phyloP scores from a whole-genome alignment of 2,797 vertebrate genomes.

The Mus caroli region DNA sequence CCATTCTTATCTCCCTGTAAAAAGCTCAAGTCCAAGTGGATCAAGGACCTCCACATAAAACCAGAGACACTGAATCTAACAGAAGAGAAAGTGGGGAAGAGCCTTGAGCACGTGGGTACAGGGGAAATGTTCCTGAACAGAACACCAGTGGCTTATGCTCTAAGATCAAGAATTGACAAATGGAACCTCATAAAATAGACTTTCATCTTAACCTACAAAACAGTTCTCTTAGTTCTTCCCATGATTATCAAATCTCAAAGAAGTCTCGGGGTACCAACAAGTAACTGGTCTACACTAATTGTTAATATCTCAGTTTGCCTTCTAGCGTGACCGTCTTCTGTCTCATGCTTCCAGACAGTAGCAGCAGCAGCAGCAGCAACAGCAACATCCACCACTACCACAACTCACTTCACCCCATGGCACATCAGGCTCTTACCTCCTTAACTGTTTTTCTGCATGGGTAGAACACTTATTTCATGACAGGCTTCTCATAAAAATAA shows the following conservation, averaged over 20 bases:
- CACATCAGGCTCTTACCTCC: neutral
- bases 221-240: neutral
- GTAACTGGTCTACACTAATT: neutral
- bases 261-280: neutral
- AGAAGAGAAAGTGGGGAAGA: too few relatives aligned
- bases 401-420: neutral
- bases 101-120: too few relatives aligned
- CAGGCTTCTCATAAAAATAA: neutral
- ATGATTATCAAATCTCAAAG: neutral
- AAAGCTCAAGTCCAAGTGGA: too few relatives aligned
- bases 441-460: neutral
- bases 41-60: too few relatives aligned
- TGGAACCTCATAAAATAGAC: too few relatives aligned
- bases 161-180: too few relatives aligned
- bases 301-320: neutral
- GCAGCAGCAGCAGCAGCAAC: neutral
- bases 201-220: neutral
- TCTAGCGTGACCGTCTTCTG: neutral
- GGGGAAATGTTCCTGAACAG: too few relatives aligned
- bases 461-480: neutral
- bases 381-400: neutral
- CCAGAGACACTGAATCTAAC: too few relatives aligned
- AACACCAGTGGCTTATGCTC: too few relatives aligned
- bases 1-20: too few relatives aligned
- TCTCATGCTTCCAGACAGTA: neutral